phyloP scores from a whole-genome alignment of 2,113 vertebrate genomes.

The Megaptera novaeangliae region DNA sequence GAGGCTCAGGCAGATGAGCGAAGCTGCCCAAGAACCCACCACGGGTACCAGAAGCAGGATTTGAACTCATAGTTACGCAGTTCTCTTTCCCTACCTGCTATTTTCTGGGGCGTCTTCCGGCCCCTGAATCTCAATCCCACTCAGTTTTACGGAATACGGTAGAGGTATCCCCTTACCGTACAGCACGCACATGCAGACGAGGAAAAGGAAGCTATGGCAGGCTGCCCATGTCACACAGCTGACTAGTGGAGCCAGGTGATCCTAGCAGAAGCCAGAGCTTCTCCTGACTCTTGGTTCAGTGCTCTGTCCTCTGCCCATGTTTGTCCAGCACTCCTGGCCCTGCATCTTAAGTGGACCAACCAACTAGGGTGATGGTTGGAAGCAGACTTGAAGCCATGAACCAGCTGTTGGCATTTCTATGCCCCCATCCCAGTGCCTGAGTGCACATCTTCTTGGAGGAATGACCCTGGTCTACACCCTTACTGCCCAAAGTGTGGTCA shows the following conservation, averaged over 20 bases:
- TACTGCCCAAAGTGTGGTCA: not conserved
- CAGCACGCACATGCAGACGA: not conserved
- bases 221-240: not conserved
- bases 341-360: not conserved
- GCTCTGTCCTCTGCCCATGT: not conserved
- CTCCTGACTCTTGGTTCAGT: not conserved
- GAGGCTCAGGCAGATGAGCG: not conserved
- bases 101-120: not conserved
- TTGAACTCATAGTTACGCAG: not conserved
- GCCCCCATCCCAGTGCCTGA: not conserved
- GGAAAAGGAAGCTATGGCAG: not conserved
- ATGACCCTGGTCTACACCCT: not conserved
- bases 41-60: not conserved
- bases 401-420: not conserved
- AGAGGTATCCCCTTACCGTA: too few species aligned
- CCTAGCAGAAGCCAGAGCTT: not conserved
- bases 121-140: not conserved
- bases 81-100: not conserved
- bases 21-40: too few species aligned
- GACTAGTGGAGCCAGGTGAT: not conserved
- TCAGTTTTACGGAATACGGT: accelerated
- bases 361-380: not conserved
- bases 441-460: not conserved
- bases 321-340: not conserved
- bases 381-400: not conserved